Evolutionary conservation across 2,113 vertebrate species (phyloP), one percentile per base, ranked within the genome.

Genomic region (Rhinopomastus cyanomelas): DNA sequence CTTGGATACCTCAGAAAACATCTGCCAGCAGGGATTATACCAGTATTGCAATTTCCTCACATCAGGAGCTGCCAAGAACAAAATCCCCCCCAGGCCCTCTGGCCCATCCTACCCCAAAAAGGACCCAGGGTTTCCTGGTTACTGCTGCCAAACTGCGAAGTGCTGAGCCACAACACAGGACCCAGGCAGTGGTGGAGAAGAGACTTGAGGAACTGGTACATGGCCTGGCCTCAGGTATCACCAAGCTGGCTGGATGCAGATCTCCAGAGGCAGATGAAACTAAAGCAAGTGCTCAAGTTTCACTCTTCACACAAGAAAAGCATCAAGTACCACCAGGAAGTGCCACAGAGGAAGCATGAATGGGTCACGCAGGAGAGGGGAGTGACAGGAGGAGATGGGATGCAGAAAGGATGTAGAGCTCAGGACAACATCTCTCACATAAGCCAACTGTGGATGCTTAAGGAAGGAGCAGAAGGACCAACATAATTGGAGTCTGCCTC

Each of bases 131-230:
- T 77, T 82, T 80, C 42, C 90, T n/a, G 34, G 62, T 55, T 10
- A 59, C 12, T 2, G 0, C 53, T 81, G 85, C 60, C 89, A 85
- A 79, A 56, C 57, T 64, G 53, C 18, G 37, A 71, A 84, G 66
- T 2, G 3, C 69, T 6, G 8, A 80, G 69, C 26, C 4, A 4
- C 6, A 1, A 48, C 52, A 85, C 42, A 73, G 56, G 53, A 74
- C 30, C 72, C 75, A 56, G 59, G 14, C 9, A 8, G 44, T 3
- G 2, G 55, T 5, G 0, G 25, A 66, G 36, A 13, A 25, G 46
- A 75, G 73, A 62, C 2, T 1, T 3, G 3, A n/a, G 82, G 12
- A 61, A 75, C 8, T 0, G 0, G 20, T 51, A 69, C 3, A 0
- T 34, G 32, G 42, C 23, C 76, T 73, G 34, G 60, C 52, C 29